Conservation (phyloP, 2,888 invertebrate species). For the Spodoptera exigua region DNA sequence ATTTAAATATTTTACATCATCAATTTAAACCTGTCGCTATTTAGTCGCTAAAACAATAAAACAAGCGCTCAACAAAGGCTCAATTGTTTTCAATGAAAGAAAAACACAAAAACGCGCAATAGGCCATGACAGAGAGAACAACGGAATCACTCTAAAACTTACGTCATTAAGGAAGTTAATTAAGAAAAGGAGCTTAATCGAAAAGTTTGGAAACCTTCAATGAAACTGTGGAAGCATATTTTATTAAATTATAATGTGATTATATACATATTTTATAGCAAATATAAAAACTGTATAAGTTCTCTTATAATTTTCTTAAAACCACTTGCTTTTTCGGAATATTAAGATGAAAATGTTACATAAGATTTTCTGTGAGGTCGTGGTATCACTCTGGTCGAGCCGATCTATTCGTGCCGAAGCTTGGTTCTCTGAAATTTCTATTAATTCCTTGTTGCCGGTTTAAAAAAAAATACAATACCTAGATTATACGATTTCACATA, state of each 20-base stretch:
- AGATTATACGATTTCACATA: too few species aligned
- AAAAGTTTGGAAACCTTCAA: conserved; percentile 62
- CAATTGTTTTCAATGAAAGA: conserved; percentile 62
- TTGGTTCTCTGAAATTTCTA: too few species aligned
- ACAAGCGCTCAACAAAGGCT: conserved; percentile 50
- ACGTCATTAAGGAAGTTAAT: conserved; percentile 68
- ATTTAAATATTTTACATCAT: conserved; percentile 6
- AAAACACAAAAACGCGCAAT: conserved; percentile 59
- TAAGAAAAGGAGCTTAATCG: conserved; percentile 72
- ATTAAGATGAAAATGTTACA: too few species aligned
- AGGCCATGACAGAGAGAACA: conserved; percentile 52
- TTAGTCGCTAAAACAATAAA: conserved; percentile 25
- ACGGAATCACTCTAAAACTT: conserved; percentile 62
- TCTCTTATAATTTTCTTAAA: conserved; percentile 7
- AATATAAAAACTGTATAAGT: too few species aligned
- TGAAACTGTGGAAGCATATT: conserved; percentile 55
- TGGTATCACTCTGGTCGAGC: too few species aligned
- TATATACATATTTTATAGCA: conserved; percentile 41
- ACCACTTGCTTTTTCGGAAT: background rate
- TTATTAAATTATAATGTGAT: conserved; percentile 53
- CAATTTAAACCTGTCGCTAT: conserved; percentile 12
- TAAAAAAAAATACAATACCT: too few species aligned
- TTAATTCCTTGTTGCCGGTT: too few species aligned
- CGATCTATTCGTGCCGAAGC: too few species aligned
- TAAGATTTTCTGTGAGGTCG: too few species aligned